phyloP scores from a whole-genome alignment of 2,888 invertebrate genomes.

The Ephialtes manifestator region DNA sequence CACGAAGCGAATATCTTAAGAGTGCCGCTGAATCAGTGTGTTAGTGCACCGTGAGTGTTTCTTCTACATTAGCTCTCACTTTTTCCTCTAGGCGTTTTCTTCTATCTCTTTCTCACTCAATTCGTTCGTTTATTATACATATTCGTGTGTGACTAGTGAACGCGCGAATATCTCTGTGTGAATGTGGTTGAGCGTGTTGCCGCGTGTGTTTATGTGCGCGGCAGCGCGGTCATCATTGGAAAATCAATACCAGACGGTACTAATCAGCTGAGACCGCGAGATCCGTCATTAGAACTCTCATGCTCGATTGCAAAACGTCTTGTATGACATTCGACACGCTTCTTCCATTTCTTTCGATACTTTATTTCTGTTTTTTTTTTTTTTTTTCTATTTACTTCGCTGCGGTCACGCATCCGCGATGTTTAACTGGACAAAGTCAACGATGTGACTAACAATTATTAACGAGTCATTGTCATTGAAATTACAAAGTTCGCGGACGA shows the following conservation, averaged over 20 bases:
- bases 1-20: constrained; percentile 30
- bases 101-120: neutral
- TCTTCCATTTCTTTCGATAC: constrained; percentile 26
- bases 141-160: constrained; percentile 4
- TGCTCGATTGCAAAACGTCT: constrained; percentile 38
- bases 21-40: constrained; percentile 10
- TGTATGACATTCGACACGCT: constrained; percentile 43
- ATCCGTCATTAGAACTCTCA: constrained; percentile 76
- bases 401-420: neutral
- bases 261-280: constrained; percentile 83
- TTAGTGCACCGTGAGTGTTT: constrained; percentile 1
- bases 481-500: neutral
- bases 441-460: neutral
- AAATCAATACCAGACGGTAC: constrained; percentile 85
- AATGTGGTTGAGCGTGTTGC: constrained; percentile 1
- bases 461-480: neutral
- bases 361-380: constrained; percentile 39
- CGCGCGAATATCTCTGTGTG: neutral
- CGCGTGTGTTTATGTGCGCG: constrained; percentile 67
- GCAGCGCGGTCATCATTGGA: constrained; percentile 80
- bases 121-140: constrained; percentile 13
- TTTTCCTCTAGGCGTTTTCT: neutral
- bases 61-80: constrained; percentile 4
- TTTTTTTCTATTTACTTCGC: neutral
- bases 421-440: neutral